Evolutionary conservation across 35 echinoderm and acorn worm species (phyloP).

Genomic region (Patiria miniata): DNA sequence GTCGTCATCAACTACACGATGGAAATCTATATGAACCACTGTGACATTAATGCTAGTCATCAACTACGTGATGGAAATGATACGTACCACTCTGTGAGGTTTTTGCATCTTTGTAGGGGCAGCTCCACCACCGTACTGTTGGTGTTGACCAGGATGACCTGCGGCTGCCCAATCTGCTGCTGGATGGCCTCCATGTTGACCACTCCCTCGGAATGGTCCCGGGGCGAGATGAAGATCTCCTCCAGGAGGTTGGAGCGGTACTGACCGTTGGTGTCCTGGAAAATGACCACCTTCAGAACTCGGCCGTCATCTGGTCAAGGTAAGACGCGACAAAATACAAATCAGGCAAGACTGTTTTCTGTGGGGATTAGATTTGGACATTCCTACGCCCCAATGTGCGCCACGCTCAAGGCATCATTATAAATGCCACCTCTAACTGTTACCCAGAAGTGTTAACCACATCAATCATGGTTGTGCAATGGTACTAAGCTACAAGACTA

Average conservation of each 20-base stretch:
- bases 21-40: too few relatives aligned
- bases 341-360: too few relatives aligned
- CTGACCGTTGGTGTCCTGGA: constrained; percentile 33
- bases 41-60: neutral
- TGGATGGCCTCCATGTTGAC: constrained; percentile 68
- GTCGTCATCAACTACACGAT: too few relatives aligned
- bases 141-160: constrained; percentile 70
- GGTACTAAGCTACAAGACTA: too few relatives aligned
- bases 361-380: too few relatives aligned
- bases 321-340: too few relatives aligned
- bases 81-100: constrained; percentile 67
- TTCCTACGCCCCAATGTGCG: too few relatives aligned
- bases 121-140: constrained; percentile 78
- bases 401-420: too few relatives aligned
- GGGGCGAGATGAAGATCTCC: constrained; percentile 64
- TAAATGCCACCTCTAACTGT: too few relatives aligned
- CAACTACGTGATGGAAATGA: neutral
- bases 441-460: too few relatives aligned
- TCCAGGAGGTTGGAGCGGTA: constrained; percentile 82
- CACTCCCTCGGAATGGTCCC: constrained; percentile 53
- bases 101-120: constrained; percentile 75
- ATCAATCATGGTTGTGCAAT: too few relatives aligned
- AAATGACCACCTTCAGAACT: constrained; percentile 71
- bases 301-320: constrained; percentile 63
- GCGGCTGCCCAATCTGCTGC: neutral